phyloP scores from a whole-genome alignment of 2,113 vertebrate genomes.

The Piaya cayana region DNA sequence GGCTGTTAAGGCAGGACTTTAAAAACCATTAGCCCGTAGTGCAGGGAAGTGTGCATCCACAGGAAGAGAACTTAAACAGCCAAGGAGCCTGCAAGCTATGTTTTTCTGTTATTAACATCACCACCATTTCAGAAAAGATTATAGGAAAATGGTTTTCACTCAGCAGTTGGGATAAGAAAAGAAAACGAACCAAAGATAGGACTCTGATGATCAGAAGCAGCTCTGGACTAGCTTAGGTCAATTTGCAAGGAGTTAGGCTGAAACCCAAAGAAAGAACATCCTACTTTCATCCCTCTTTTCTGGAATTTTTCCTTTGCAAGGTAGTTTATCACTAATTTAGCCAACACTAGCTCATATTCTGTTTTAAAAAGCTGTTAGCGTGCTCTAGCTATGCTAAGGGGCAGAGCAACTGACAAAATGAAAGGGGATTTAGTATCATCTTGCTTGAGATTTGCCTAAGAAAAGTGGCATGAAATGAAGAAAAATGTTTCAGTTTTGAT shows the following conservation, averaged over 20 bases:
- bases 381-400: neutral
- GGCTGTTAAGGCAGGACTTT: neutral
- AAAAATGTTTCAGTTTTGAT: neutral
- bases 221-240: neutral
- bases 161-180: neutral
- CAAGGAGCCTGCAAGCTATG: fast-evolving
- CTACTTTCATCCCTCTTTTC: neutral
- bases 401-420: neutral
- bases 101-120: neutral
- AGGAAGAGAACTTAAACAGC: neutral
- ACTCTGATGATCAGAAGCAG: neutral
- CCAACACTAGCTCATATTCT: neutral
- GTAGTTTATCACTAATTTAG: neutral
- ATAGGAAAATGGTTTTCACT: neutral
- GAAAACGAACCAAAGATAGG: neutral
- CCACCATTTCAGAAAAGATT: neutral
- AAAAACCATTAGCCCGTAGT: neutral
- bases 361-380: neutral
- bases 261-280: neutral
- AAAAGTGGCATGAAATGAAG: neutral
- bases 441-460: neutral
- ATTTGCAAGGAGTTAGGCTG: neutral
- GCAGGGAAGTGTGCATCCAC: neutral
- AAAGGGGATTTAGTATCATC: neutral
- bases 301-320: neutral